Percentiles rank a stretch among this genome's conserved stretches.
These are phyloP conservation scores for Apostichopus leukothele DNA, from an alignment of 53 echinoderm and acorn worm species.

Conservation along the genomic window DNA sequence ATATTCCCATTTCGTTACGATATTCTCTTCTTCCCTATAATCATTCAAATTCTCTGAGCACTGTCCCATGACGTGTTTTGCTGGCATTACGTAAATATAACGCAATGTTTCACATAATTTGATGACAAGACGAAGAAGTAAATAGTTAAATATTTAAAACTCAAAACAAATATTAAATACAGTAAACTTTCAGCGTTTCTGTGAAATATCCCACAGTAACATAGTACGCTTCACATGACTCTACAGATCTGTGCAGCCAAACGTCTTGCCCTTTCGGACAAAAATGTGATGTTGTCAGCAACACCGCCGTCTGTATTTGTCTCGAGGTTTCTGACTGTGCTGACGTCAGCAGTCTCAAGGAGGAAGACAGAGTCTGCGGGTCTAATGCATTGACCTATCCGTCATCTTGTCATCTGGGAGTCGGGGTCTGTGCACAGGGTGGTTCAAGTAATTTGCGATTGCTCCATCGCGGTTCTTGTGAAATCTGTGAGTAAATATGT, in stretches of 20 bases:
- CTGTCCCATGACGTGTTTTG: too few relatives aligned
- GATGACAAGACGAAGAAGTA: too few relatives aligned
- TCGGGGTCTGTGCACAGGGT: not conserved
- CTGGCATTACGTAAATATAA: too few relatives aligned
- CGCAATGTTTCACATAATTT: too few relatives aligned
- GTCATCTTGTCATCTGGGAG: constrained; percentile 1
- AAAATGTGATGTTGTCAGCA: constrained; percentile 11
- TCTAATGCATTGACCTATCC: constrained; percentile 9
- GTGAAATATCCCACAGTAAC: too few relatives aligned
- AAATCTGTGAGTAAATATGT: not conserved
- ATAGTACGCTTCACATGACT: not conserved
- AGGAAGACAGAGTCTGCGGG: not conserved
- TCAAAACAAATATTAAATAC: too few relatives aligned
- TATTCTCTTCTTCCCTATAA: too few relatives aligned
- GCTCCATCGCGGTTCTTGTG: constrained; percentile 2
- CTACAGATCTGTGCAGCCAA: not conserved
- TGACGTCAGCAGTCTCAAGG: not conserved
- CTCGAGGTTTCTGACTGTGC: constrained; percentile 1
- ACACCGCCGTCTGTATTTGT: not conserved
- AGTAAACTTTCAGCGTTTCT: too few relatives aligned
- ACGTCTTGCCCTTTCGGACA: not conserved
- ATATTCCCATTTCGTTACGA: too few relatives aligned
- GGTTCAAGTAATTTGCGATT: not conserved
- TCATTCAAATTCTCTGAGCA: too few relatives aligned
- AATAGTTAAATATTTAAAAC: too few relatives aligned